Percentiles rank a stretch among this genome's conserved stretches.
These are phyloP conservation scores for Aporrectodea caliginosa DNA, from an alignment of 1,140 invertebrate genomes.

Conservation along the genomic window DNA sequence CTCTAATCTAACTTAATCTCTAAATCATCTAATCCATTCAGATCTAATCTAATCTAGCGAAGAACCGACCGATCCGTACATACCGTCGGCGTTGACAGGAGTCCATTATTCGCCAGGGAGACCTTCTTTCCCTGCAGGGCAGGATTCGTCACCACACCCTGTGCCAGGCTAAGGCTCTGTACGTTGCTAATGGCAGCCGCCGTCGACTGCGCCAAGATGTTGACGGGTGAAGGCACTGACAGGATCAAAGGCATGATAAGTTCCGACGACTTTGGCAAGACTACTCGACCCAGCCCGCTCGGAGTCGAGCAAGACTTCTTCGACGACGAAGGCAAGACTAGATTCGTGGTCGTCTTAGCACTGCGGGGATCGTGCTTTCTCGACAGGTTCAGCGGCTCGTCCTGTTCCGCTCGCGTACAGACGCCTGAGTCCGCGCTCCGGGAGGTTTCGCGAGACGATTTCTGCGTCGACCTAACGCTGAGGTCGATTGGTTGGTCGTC, in stretches of 20 bases:
- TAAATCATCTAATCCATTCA: background rate
- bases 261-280: background rate
- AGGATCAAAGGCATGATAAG: background rate
- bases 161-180: background rate
- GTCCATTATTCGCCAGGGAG: background rate
- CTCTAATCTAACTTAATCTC: background rate
- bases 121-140: background rate
- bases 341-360: background rate
- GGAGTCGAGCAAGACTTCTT: background rate
- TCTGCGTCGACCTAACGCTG: background rate
- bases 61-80: background rate
- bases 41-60: background rate
- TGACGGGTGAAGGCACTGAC: slow-evolving; percentile 1
- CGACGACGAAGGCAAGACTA: background rate
- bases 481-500: background rate
- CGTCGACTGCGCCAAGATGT: no score
- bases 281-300: background rate
- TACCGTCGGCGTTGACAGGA: background rate
- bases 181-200: background rate
- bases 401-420: background rate
- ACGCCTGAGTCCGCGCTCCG: no score
- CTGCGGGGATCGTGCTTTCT: background rate
- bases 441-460: background rate
- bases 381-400: background rate
- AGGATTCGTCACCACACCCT: background rate